phyloP scores from a whole-genome alignment of 2,113 vertebrate genomes.

The Setophaga coronata region DNA sequence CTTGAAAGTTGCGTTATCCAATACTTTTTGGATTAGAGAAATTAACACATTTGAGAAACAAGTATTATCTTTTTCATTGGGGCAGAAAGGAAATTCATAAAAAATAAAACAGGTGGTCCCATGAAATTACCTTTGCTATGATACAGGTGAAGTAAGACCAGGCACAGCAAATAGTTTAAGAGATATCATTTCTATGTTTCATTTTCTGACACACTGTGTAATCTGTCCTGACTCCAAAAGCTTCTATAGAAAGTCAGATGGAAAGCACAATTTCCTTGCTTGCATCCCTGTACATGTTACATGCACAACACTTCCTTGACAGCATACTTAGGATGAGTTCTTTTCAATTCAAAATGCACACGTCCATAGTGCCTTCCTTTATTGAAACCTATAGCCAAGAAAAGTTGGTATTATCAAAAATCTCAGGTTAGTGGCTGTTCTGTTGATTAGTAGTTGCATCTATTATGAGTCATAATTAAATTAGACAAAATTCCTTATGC shows the following conservation, averaged over 20 bases:
- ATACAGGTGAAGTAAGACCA: not conserved
- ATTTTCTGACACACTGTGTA: not conserved
- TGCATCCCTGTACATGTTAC: not conserved
- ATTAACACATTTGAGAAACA: fast-evolving
- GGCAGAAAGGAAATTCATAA: not conserved
- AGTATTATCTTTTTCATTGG: not conserved
- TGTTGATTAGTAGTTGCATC: not conserved
- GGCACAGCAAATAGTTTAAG: not conserved
- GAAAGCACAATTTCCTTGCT: not conserved
- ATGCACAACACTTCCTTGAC: not conserved
- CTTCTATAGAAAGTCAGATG: not conserved
- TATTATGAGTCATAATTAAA: not conserved
- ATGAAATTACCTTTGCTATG: not conserved
- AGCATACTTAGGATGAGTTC: not conserved
- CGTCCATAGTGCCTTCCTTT: not conserved
- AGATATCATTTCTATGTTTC: not conserved
- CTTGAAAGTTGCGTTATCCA: not conserved
- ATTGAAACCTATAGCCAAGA: not conserved
- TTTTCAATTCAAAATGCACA: not conserved
- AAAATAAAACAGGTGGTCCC: not conserved
- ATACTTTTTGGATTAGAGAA: not conserved
- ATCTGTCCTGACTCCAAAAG: not conserved
- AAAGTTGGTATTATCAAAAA: not conserved
- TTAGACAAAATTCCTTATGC: not conserved
- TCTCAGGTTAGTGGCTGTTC: not conserved